Evolutionary conservation across 1,140 invertebrate species (phyloP).

Genomic region (Agrypnia vestita): DNA sequence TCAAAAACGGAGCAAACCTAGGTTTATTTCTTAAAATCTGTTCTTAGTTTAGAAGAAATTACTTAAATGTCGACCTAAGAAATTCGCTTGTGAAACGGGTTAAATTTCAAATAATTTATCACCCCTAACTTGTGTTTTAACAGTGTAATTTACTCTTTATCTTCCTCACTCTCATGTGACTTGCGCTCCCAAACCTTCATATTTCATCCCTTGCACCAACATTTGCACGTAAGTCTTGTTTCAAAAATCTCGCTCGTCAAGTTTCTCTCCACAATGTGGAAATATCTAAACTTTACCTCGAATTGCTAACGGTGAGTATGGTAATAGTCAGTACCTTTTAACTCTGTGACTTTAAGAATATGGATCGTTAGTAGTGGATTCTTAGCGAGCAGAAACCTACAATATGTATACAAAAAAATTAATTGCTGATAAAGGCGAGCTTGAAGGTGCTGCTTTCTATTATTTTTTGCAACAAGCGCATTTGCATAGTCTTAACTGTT

Average conservation of each 20-base stretch:
- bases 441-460: conserved; percentile 25
- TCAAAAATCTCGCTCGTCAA: neutral
- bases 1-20: too few species aligned
- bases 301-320: too few species aligned
- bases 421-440: conserved; percentile 46
- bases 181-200: neutral
- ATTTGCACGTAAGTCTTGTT: conserved; percentile 30
- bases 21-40: too few species aligned
- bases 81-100: too few species aligned
- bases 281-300: neutral
- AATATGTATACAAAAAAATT: conserved; percentile 40
- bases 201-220: conserved; percentile 38
- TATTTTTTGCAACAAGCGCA: neutral
- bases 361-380: neutral
- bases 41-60: too few species aligned
- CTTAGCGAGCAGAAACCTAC: conserved; percentile 40
- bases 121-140: neutral
- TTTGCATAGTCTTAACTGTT: conserved; percentile 10
- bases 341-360: neutral
- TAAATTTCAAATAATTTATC: too few species aligned
- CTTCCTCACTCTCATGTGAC: neutral
- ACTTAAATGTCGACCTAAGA: too few species aligned
- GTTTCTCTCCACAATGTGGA: neutral
- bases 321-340: too few species aligned
- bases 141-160: neutral